Conservation (phyloP, 2,888 invertebrate species). For the Tipula lateralis region DNA sequence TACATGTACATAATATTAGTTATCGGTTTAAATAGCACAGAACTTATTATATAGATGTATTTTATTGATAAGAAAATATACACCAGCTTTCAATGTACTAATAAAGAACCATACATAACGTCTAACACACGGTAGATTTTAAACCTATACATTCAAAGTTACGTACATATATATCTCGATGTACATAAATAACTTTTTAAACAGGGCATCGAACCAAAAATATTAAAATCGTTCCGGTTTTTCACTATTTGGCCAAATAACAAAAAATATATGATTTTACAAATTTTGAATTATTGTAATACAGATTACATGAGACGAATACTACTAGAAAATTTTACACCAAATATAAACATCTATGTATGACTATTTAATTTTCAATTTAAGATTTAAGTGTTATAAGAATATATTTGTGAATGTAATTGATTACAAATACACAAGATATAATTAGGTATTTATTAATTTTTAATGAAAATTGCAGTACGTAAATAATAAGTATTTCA, state of each 20-base stretch:
- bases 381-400: too few species aligned
- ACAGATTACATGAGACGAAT: too few species aligned
- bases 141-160: not conserved
- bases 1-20: not conserved
- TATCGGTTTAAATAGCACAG: conserved; percentile 19
- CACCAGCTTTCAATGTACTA: not conserved
- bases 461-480: too few species aligned
- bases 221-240: conserved; percentile 14
- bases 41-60: not conserved
- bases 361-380: too few species aligned
- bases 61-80: not conserved
- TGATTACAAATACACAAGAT: too few species aligned
- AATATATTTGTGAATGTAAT: too few species aligned
- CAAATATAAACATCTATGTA: too few species aligned
- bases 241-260: not conserved
- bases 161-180: not conserved
- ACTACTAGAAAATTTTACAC: too few species aligned
- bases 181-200: conserved; percentile 19
- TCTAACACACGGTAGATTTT: not conserved
- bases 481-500: too few species aligned
- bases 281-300: too few species aligned
- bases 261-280: too few species aligned
- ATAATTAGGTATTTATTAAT: too few species aligned
- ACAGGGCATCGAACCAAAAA: conserved; percentile 24
- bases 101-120: not conserved